These are phyloP conservation scores for Coenonympha arcania DNA, from an alignment of 2,888 invertebrate genomes.

Conservation along the genomic window DNA sequence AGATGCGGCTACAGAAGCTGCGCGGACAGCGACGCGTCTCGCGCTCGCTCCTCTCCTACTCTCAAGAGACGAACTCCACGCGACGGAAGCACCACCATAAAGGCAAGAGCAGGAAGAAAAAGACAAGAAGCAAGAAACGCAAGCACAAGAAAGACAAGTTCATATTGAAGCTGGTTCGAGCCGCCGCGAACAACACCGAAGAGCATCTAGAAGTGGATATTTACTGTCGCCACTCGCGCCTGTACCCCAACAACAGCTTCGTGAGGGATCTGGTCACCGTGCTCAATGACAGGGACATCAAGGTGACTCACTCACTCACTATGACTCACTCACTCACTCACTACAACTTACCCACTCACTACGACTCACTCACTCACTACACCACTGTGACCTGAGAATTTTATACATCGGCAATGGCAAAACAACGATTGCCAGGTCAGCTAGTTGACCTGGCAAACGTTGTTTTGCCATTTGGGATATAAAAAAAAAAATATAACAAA, in stretches of 20 bases:
- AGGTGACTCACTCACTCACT: conserved; percentile 36
- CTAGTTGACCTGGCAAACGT: too few species aligned
- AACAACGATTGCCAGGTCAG: too few species aligned
- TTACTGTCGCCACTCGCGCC: conserved; percentile 45
- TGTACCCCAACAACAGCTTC: conserved; percentile 58
- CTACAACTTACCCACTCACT: not conserved
- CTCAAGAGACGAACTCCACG: conserved; percentile 23
- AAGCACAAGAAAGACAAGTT: conserved; percentile 55
- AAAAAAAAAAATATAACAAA: too few species aligned
- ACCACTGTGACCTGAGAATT: too few species aligned
- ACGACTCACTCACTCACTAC: not conserved
- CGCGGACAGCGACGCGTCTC: conserved; percentile 50
- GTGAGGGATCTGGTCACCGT: conserved; percentile 59
- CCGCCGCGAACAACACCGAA: conserved; percentile 36
- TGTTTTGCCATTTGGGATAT: too few species aligned
- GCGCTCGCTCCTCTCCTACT: conserved; percentile 51
- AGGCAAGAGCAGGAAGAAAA: conserved; percentile 39
- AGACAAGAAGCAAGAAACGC: conserved; percentile 32
- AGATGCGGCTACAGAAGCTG: conserved; percentile 35
- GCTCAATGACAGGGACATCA: conserved; percentile 54
- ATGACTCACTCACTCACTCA: not conserved
- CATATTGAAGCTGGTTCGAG: conserved; percentile 47
- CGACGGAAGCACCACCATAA: conserved; percentile 32
- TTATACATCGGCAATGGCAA: too few species aligned
- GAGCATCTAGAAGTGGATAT: conserved; percentile 59